Evolutionary conservation across 2,113 vertebrate species (phyloP).

Genomic region (Oostethus manadensis): DNA sequence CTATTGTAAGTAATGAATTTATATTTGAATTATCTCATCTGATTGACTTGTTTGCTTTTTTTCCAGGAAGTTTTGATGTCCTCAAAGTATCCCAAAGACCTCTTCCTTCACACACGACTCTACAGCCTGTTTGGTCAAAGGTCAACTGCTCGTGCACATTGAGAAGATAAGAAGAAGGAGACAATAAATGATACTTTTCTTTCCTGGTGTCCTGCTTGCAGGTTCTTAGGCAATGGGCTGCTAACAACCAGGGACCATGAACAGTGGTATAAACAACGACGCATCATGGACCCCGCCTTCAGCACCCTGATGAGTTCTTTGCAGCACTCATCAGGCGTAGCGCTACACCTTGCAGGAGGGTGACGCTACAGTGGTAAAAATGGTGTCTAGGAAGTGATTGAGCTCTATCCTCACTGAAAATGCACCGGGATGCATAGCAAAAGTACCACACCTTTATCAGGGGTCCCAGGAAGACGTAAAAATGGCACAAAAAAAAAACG

Average conservation of each 20-base stretch:
- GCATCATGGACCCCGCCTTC: slow-evolving; percentile 86
- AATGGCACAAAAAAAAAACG: too few relatives aligned
- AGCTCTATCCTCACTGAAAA: too few relatives aligned
- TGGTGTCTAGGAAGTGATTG: too few relatives aligned
- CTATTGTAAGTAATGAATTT: too few relatives aligned
- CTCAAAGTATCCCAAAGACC: slow-evolving; percentile 67
- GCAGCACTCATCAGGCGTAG: too few relatives aligned
- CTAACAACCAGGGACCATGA: slow-evolving; percentile 75
- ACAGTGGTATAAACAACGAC: slow-evolving; percentile 83
- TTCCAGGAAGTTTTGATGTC: slow-evolving; percentile 73
- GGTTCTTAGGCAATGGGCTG: slow-evolving; percentile 83
- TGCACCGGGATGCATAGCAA: too few relatives aligned
- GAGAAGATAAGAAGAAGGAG: too few relatives aligned
- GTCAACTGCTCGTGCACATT: slow-evolving; percentile 17
- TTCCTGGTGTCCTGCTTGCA: slow-evolving; percentile 29
- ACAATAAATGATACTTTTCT: background rate
- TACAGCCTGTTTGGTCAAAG: slow-evolving; percentile 67
- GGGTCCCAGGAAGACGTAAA: too few relatives aligned
- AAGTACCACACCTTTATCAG: too few relatives aligned
- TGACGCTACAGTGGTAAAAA: too few relatives aligned
- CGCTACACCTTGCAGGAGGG: too few relatives aligned
- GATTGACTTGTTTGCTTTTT: slow-evolving; percentile 17
- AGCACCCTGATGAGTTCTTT: slow-evolving; percentile 75
- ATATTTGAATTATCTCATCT: too few relatives aligned
- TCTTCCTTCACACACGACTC: slow-evolving; percentile 43